These are phyloP conservation scores for Neosalanx taihuensis DNA, from an alignment of 2,797 vertebrate genomes.

Conservation along the genomic window DNA sequence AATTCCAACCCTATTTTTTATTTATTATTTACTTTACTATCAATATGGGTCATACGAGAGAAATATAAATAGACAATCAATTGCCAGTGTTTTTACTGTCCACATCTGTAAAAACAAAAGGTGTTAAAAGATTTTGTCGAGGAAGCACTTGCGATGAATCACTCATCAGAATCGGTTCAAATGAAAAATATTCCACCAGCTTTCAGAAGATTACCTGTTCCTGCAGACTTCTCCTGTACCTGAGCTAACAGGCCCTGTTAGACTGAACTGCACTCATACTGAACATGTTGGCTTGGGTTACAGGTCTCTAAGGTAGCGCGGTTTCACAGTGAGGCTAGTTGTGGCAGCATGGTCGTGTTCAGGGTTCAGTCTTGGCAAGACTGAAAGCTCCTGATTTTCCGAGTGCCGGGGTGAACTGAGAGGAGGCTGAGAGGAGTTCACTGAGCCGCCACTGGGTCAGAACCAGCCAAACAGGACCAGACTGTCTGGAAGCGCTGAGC, in stretches of 20 bases:
- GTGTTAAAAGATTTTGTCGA: conserved; percentile 41
- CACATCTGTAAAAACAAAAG: conserved; percentile 53
- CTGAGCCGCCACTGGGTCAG: conserved; percentile 3
- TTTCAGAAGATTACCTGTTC: conserved; percentile 11
- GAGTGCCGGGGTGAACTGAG: neutral
- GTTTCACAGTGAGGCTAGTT: conserved; percentile 16
- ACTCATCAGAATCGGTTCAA: conserved; percentile 7
- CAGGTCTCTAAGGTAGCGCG: conserved; percentile 24
- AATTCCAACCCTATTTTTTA: neutral
- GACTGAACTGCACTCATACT: conserved; percentile 18
- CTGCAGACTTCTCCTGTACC: conserved; percentile 3
- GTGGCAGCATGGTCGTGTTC: conserved; percentile 14
- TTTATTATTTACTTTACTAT: conserved; percentile 14
- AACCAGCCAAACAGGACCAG: conserved; percentile 23
- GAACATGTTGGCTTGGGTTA: conserved; percentile 21
- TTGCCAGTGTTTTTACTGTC: conserved; percentile 15
- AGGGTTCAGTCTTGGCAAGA: conserved; percentile 8
- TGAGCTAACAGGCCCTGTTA: conserved; percentile 7
- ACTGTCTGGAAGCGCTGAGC: conserved; percentile 17
- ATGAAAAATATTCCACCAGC: neutral
- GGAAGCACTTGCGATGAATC: conserved; percentile 10
- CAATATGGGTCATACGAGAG: conserved; percentile 14
- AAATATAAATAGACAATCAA: conserved; percentile 28
- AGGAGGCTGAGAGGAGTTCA: neutral
- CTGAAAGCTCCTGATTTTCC: conserved; percentile 16